A percentile compares a stretch with the other conserved stretches of the same genome.
phyloP scores from a whole-genome alignment of 2,113 vertebrate genomes.

The Bufo bufo region DNA sequence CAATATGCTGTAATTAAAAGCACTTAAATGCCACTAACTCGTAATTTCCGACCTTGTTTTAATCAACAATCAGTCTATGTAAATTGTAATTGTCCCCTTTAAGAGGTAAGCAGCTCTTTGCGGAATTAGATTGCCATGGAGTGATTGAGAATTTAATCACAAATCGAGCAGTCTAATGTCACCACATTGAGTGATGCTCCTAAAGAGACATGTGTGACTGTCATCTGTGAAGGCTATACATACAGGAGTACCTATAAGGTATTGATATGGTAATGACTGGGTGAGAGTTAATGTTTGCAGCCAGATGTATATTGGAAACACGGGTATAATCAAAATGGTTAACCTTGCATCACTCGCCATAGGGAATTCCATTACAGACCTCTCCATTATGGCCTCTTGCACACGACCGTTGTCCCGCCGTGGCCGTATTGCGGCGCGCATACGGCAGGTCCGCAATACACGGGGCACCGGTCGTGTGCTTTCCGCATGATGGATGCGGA shows the following conservation, averaged over 20 bases:
- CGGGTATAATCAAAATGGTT: slow-evolving; percentile 2
- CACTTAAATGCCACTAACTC: background rate
- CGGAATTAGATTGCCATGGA: slow-evolving; percentile 28
- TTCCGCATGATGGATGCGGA: too few species aligned
- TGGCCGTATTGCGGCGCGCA: too few species aligned
- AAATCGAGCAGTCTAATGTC: slow-evolving; percentile 20
- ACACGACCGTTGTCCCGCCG: too few species aligned
- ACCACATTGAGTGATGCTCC: slow-evolving; percentile 37
- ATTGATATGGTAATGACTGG: slow-evolving; percentile 25
- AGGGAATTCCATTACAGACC: background rate
- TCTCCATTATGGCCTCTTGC: background rate
- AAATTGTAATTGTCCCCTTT: slow-evolving; percentile 18
- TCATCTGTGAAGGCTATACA: background rate
- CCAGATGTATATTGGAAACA: slow-evolving; percentile 13
- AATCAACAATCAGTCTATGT: slow-evolving; percentile 9
- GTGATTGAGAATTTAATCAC: slow-evolving; percentile 42
- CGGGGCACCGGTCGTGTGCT: too few species aligned
- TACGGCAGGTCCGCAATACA: too few species aligned
- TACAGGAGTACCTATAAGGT: background rate
- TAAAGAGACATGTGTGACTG: slow-evolving; percentile 6
- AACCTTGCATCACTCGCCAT: background rate
- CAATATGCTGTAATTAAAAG: background rate
- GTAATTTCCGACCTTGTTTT: background rate
- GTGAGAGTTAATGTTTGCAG: background rate
- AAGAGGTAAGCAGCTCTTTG: slow-evolving; percentile 12